Conservation (phyloP, 2,888 invertebrate genomes). For the Noctua comes region DNA sequence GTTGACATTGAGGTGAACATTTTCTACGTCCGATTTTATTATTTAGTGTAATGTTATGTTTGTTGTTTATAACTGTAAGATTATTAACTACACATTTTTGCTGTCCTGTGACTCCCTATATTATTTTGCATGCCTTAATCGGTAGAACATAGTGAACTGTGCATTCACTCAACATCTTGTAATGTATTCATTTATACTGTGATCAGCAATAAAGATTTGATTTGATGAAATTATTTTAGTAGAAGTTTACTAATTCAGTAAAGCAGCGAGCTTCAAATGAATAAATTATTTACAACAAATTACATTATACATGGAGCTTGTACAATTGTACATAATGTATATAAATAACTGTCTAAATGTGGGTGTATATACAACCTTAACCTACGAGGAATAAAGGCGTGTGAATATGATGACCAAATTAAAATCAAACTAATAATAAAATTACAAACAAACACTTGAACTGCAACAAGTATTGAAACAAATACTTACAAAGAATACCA, state of each 20-base stretch:
- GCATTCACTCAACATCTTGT: too few relatives aligned
- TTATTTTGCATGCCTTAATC: too few relatives aligned
- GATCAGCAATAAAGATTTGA: too few relatives aligned
- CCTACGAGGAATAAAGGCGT: not conserved
- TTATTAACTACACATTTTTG: too few relatives aligned
- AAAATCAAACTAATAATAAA: not conserved
- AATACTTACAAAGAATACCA: slow-evolving; percentile 19
- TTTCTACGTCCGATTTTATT: too few relatives aligned
- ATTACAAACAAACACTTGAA: not conserved
- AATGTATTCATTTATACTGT: too few relatives aligned
- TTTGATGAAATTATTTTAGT: not conserved
- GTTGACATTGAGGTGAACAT: too few relatives aligned
- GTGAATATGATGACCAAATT: not conserved
- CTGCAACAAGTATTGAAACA: not conserved
- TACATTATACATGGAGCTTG: not conserved
- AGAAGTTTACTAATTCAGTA: not conserved
- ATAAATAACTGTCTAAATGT: not conserved
- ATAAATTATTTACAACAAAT: not conserved
- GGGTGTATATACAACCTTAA: not conserved
- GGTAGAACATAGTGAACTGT: too few relatives aligned
- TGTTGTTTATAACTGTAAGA: too few relatives aligned
- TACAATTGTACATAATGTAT: not conserved
- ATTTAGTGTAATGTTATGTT: too few relatives aligned
- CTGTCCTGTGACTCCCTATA: too few relatives aligned
- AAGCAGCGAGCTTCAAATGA: not conserved